Evolutionary conservation across 92 coral and sea anemone genomes (phyloP), one percentile per base, ranked within the genome.

Genomic region (Virgularia gustaviana): DNA sequence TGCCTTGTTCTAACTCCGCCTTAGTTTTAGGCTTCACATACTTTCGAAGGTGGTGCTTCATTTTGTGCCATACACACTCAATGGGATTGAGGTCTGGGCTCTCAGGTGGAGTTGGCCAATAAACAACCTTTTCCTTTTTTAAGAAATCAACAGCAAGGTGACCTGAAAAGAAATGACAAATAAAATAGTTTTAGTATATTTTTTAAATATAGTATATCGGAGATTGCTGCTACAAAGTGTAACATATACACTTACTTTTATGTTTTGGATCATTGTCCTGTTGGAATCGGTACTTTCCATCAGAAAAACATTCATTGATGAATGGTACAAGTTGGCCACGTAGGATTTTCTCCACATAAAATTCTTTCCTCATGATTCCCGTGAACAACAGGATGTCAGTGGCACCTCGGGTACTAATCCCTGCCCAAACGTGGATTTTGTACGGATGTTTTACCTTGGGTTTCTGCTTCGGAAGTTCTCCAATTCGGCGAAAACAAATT

Each of bases 371-470:
- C 86, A 81, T 78, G 16, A 63, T 81, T 52, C 86, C 80, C 2
- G 73, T 71, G 39, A 85, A 80, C 13, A 77, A 34, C 29, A 78
- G 55, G n/a, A 81, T 36, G 15, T 30, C 43, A 12, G 83, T 42
- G 9, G 78, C 78, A 7, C 86, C 89, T 5, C 64, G 77, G 45
- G 68, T 81, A 0, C 70, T 73, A 16, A 84, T 84, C 51, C 71
- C 75, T 3, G 79, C 88, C 81, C 85, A 79, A 4, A 79, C 78
- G 49, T 74, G 81, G 10, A 79, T 78, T 9, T 83, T 83, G 72
- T 65, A 67, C 0, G 84, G 88, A 62, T 67, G 85, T 41, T 84
- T 84, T 9, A 73, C 81, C 27, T 74, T 79, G 1, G 68, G 78
- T 38, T 84, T 84, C 35, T 71, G 71, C 60, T 78, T 78, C 29